Percentiles rank a stretch among this genome's conserved stretches.
phyloP scores from a whole-genome alignment of 2,797 vertebrate genomes.

The Coreius guichenoti region DNA sequence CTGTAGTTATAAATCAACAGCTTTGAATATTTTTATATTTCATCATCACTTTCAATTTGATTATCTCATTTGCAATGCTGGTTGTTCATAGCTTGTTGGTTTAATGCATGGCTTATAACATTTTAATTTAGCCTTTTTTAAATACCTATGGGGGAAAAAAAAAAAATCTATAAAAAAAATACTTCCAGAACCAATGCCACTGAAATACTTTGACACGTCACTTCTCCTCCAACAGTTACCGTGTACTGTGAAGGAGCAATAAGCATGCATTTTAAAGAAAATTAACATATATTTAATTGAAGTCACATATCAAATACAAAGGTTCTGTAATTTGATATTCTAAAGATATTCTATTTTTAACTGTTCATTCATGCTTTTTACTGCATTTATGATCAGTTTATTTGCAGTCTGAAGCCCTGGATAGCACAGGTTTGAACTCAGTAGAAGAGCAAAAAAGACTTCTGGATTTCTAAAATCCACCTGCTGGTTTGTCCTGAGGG shows the following conservation, averaged over 20 bases:
- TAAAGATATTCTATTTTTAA: too few species aligned
- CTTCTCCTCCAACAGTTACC: background rate
- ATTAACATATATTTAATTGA: background rate
- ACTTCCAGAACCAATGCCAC: background rate
- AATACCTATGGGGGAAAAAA: background rate
- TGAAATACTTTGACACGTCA: background rate
- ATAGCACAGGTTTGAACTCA: background rate
- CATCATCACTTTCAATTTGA: background rate
- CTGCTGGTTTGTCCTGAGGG: conserved; percentile 73
- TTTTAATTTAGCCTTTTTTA: background rate
- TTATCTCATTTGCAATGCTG: background rate
- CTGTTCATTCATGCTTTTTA: background rate
- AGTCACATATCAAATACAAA: background rate
- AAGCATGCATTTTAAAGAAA: background rate
- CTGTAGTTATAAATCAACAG: background rate
- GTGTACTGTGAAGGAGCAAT: background rate
- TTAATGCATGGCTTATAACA: background rate
- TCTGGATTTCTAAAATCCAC: conserved; percentile 66
- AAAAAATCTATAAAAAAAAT: background rate
- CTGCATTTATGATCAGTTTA: background rate
- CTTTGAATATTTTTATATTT: background rate
- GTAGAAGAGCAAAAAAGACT: background rate
- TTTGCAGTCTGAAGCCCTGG: conserved; percentile 16
- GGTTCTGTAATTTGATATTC: background rate
- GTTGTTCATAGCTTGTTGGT: background rate